Percentiles rank a stretch among this genome's conserved stretches.
Conservation (phyloP, 37 sponge, comb jelly and placozoan genomes). For the Petrosia ficiformis region DNA sequence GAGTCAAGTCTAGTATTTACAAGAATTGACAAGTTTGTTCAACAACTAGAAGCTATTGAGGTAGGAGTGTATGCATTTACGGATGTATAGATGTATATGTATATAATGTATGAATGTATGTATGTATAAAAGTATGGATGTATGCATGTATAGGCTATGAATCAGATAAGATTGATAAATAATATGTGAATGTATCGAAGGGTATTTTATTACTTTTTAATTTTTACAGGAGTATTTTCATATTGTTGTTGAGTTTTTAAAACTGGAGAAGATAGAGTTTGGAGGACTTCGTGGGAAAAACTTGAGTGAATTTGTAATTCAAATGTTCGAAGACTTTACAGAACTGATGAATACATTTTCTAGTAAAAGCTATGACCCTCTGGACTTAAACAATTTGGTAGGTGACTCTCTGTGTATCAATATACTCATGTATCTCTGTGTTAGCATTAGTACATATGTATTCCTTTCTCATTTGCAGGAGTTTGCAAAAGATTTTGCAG, state of each 20-base stretch:
- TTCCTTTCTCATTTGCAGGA: conserved; percentile 41
- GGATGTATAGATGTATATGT: background rate
- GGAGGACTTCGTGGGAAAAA: conserved; percentile 78
- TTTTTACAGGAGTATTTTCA: conserved; percentile 69
- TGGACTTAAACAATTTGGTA: conserved; percentile 72
- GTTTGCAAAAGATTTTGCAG: conserved; percentile 66
- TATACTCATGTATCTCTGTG: background rate
- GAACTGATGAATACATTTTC: conserved; percentile 70
- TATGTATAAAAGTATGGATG: too few relatives aligned
- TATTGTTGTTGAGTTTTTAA: conserved; percentile 66
- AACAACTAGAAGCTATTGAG: conserved; percentile 59
- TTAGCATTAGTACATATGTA: background rate
- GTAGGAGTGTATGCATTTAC: conserved; percentile 26
- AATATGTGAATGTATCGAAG: background rate
- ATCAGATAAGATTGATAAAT: too few relatives aligned
- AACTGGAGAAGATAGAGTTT: conserved; percentile 94
- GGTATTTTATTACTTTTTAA: background rate
- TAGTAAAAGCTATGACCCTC: conserved; percentile 72
- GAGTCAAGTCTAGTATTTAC: conserved; percentile 72
- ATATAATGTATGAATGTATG: too few relatives aligned
- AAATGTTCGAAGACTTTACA: conserved; percentile 81
- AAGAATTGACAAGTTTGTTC: conserved; percentile 72
- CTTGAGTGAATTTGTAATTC: conserved; percentile 65
- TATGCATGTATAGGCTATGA: too few relatives aligned
- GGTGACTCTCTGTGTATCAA: conserved; percentile 1